phyloP scores from a whole-genome alignment of 2,113 vertebrate species.

The Gasterosteus nipponicus region DNA sequence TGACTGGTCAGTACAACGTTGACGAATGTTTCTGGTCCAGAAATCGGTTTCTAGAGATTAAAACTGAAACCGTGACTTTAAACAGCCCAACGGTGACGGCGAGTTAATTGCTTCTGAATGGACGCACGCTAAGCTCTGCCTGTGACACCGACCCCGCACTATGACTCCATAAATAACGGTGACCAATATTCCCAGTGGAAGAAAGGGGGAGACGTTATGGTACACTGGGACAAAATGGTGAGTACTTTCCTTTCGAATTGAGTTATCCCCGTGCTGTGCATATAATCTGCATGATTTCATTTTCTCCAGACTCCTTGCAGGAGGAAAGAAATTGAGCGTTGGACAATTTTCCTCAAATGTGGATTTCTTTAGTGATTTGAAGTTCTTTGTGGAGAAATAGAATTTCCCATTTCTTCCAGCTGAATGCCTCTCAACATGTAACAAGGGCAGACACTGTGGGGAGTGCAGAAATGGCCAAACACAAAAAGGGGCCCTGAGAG shows the following conservation, averaged over 20 bases:
- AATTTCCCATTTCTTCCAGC: slow-evolving; percentile 78
- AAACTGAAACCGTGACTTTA: neutral
- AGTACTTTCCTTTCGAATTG: slow-evolving; percentile 52
- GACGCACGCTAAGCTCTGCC: too few relatives aligned
- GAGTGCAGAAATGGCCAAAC: slow-evolving; percentile 81
- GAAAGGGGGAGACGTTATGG: slow-evolving; percentile 27
- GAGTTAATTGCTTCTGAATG: neutral
- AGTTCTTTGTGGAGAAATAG: slow-evolving; percentile 78
- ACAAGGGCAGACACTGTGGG: slow-evolving; percentile 80
- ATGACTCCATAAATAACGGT: neutral
- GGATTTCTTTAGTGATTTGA: slow-evolving; percentile 80
- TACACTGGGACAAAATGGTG: slow-evolving; percentile 35
- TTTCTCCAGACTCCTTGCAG: slow-evolving; percentile 65
- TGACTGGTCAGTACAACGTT: neutral
- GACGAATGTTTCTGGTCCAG: neutral
- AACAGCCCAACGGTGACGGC: neutral
- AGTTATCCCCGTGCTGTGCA: slow-evolving; percentile 58
- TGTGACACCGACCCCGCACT: neutral
- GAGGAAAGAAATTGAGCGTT: slow-evolving; percentile 66
- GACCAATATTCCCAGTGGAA: slow-evolving; percentile 7
- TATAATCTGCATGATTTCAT: slow-evolving; percentile 76
- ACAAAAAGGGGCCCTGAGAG: slow-evolving; percentile 80
- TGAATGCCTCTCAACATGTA: slow-evolving; percentile 82
- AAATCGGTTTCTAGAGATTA: neutral
- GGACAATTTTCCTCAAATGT: slow-evolving; percentile 77